Conservation (phyloP, 2,113 vertebrate species). For the Hassar affinis region DNA sequence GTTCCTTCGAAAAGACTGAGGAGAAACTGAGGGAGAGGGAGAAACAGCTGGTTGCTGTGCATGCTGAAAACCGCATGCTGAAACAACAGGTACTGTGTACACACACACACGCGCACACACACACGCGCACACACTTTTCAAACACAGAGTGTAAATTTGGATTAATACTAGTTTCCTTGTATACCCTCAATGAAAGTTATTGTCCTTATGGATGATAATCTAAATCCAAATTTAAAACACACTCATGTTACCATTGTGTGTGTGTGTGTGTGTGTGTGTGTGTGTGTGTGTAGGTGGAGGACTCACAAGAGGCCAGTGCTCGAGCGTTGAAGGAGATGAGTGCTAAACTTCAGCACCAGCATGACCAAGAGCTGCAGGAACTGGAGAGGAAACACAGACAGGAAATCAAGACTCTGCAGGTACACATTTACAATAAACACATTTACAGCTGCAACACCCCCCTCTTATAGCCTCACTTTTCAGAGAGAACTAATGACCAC, state of each 20-base stretch:
- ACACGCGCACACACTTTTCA: neutral
- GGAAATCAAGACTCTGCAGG: slow-evolving; percentile 86
- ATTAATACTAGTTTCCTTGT: neutral
- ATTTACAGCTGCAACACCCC: no score
- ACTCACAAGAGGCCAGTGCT: slow-evolving; percentile 79
- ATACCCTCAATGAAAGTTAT: neutral
- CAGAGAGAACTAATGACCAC: no score
- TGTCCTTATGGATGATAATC: neutral
- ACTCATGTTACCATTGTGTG: no score
- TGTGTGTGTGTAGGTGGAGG: slow-evolving; percentile 77
- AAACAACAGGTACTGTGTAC: slow-evolving; percentile 80
- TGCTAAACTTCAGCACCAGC: slow-evolving; percentile 80
- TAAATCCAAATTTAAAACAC: neutral
- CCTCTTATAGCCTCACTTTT: no score
- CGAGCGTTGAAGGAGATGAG: slow-evolving; percentile 86
- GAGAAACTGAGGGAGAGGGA: slow-evolving; percentile 83
- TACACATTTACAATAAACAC: slow-evolving; percentile 48
- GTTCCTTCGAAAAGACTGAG: slow-evolving; percentile 79
- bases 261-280: no score
- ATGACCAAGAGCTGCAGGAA: slow-evolving; percentile 79
- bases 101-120: neutral
- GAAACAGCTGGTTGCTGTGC: slow-evolving; percentile 77
- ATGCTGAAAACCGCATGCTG: slow-evolving; percentile 86
- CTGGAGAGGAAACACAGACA: slow-evolving; percentile 81
- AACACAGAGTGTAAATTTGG: neutral